phyloP scores from a whole-genome alignment of 2,113 vertebrate species.

The Ammodytes marinus region DNA sequence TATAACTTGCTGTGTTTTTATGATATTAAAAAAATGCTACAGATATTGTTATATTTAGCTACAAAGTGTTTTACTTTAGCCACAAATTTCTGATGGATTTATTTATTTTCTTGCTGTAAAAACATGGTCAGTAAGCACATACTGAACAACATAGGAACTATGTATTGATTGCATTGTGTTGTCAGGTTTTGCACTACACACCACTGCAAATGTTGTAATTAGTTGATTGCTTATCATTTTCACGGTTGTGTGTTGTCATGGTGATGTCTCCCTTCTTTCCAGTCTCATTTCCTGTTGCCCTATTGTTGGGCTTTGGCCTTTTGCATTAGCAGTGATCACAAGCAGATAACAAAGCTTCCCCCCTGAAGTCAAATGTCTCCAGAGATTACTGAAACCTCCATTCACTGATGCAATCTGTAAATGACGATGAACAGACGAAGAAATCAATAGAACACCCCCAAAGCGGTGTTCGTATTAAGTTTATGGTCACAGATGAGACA shows the following conservation, averaged over 20 bases:
- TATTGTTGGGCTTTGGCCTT: constrained; percentile 28
- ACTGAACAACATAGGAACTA: neutral
- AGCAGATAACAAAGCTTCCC: constrained; percentile 31
- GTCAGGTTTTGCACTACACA: neutral
- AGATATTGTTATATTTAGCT: constrained; percentile 4
- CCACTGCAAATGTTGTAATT: neutral
- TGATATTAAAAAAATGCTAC: constrained; percentile 18
- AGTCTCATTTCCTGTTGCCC: constrained; percentile 19
- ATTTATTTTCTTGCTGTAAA: neutral
- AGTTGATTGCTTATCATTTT: constrained; percentile 4
- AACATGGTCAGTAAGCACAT: neutral
- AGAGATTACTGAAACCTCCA: constrained; percentile 42
- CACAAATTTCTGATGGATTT: neutral
- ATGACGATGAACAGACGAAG: constrained; percentile 36
- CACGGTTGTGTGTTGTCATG: neutral
- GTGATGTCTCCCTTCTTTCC: neutral
- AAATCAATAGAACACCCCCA: constrained; percentile 64
- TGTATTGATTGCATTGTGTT: neutral
- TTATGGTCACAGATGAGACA: constrained; percentile 48
- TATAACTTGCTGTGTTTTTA: neutral
- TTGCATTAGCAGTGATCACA: constrained; percentile 52
- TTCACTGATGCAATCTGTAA: constrained; percentile 48
- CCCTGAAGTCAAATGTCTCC: constrained; percentile 16
- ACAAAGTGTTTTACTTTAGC: neutral
- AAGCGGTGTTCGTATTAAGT: constrained; percentile 44